Base-by-base conservation (phyloP, 2,113 vertebrate species). In the Cathartes aura region DNA sequence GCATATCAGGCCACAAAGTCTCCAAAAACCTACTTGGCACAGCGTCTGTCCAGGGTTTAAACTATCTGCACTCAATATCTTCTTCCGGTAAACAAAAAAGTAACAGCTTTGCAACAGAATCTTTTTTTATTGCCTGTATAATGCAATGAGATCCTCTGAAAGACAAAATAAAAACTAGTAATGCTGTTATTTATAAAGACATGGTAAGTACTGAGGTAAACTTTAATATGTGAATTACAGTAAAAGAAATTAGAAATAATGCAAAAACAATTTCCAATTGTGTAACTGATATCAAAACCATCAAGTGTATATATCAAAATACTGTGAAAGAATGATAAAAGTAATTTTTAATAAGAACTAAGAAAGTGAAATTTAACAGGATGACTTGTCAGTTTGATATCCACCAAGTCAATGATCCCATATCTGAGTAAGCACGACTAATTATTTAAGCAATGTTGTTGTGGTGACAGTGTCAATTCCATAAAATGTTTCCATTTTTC, bases 401-500 rank as follows among this genome's bases (percentile, higher is more conserved):
- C 45, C 52, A 80, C 52, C 38, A 93, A 93, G 38, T 38, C 86
- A 80, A 32, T 62, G 73, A 73, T 78, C 43, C 50, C 15, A 5
- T 19, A 71, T 45, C 59, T 87, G 29, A 92, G 55, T 55, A 86
- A 67, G 24, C n/a, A 81, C 1, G 8, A 67, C 38, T 70, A 91
- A 88, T 93, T 96, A 89, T 66, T 95, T 91, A 75, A 79, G 50
- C n/a, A 86, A 55, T 0, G 0, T 24, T 86, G 67, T 64, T 68
- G 42, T 47, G 62, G 29, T 83, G 81, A 85, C 48, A 82, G 5
- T 70, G 67, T 58, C 89, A 91, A 71, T 48, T 90, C 56, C 70
- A 40, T 50, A 75, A 89, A 90, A 82, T 52, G 29, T 72, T 94
- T 72, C 70, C 29, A 78, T 96, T 96, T 93, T 83, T 97, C 89